Base-by-base conservation (phyloP, 1,140 invertebrate genomes). In the Drosophila pruinosa region DNA sequence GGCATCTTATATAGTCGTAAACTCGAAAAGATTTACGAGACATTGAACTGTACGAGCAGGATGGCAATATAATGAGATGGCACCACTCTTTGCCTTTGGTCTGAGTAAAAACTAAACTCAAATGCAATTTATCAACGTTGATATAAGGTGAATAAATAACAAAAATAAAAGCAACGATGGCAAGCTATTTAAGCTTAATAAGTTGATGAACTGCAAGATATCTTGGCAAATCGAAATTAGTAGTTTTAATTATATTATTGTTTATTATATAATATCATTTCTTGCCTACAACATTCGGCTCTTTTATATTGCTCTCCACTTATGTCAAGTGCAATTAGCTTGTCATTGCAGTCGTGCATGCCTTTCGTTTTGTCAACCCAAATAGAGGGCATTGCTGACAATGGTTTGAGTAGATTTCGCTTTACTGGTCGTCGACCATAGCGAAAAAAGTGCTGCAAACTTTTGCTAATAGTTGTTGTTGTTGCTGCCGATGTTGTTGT, bases 11-110 rank as follows among this genome's bases (percentile, higher is more conserved):
- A 53, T 17, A 62, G 21, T 53, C 65, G 57, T 53, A 62, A 62
- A 62, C 65, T 53, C 38, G 26, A 52, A 61, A 65, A 80, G 78
- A 79, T 79, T 79, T 79, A 61, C 72, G 65, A 81, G 72, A 26
- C 77, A 72, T 80, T 80, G 77, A 80, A 80, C 77, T 81, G 52
- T 71, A 61, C 34, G 52, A 71, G 43, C 52, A 31, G 47, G 8
- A 50, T 19, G 24, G 3, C 7, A 17, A 4, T 0, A 50, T 31
- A 50, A 31, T 47, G 41, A 22, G 41, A 47, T n/a, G 15, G 47
- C 45, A 17, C n/a, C 10, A 7, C 12, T 21, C 12, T 41, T 48
- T 28, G 12, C 38, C 24, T 7, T n/a, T 57, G n/a, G 12, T 22
- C 41, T 43, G 38, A 21, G 36, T 28, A 63, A 63, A 63, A 70